Evolutionary conservation across 2,888 invertebrate species (phyloP), one percentile per base, ranked within the genome.

Genomic region (Ommatoiulus sabulosus): DNA sequence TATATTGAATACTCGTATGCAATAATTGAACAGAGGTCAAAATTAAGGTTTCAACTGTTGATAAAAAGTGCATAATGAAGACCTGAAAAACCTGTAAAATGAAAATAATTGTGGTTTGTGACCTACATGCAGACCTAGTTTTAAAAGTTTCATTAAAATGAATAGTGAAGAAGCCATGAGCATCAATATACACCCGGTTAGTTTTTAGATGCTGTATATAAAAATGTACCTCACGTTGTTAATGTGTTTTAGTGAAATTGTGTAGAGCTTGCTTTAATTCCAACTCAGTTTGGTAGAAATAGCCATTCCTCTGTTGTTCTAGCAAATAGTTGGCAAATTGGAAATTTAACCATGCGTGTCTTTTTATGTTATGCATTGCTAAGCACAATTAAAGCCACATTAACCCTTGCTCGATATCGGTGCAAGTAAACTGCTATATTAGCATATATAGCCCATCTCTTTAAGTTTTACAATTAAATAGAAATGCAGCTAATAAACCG

Each of bases 321-420:
- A 63, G 63, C 20, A 63, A 63, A 63, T 63, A 63, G 20, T 63
- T 63, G n/a, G 63, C 17, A 63, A 63, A 63, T 63, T 63, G 63
- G 63, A 63, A 63, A n/a, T 63, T n/a, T 63, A 63, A n/a, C 63
- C 63, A 20, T 0, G 63, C 63, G 63, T 63, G 63, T 17, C 63
- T 63, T 63, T 35, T 63, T 63, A 63, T 63, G 63, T 20, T 20
- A 63, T 63, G 63, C 63, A 63, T 63, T 63, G 63, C 63, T n/a
- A 63, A 63, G 63, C 63, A 63, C 63, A 63, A 63, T 63, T 63
- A 63, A n/a, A 63, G 63, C n/a, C n/a, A 63, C 63, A 63, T 63
- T 63, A 63, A 63, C 63, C 63, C n/a, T 63, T 63, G n/a, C 63
- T 63, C 17, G 20, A 63, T 63, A 63, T 63, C n/a, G 63, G 63